Percentiles rank a stretch among this genome's conserved stretches.
These are phyloP conservation scores for Pseudoatta argentina DNA, from an alignment of 1,140 invertebrate genomes.

Conservation along the genomic window DNA sequence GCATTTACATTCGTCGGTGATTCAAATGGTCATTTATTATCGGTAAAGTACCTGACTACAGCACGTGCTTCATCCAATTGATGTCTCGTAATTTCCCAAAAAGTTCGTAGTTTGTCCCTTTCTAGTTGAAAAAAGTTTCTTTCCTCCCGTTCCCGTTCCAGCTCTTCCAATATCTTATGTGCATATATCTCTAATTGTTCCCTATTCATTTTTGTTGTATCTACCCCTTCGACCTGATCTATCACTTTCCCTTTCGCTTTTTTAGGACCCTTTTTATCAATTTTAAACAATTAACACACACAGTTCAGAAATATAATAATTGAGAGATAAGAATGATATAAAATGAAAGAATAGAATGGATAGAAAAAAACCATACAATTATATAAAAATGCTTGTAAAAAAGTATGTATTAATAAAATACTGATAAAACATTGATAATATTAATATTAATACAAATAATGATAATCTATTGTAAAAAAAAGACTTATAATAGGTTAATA, in stretches of 20 bases:
- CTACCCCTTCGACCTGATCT: slow-evolving; percentile 92
- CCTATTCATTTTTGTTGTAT: slow-evolving; percentile 96
- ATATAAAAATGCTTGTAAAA: slow-evolving; percentile 5
- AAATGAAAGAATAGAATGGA: not conserved
- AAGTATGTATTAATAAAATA: slow-evolving; percentile 4
- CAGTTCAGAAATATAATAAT: not conserved
- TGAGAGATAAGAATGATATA: not conserved
- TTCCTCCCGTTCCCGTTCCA: slow-evolving; percentile 97
- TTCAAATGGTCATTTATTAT: slow-evolving; percentile 2
- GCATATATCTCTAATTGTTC: slow-evolving; percentile 97
- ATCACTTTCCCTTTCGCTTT: slow-evolving; percentile 71
- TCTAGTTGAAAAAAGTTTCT: slow-evolving; percentile 98
- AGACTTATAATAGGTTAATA: not conserved
- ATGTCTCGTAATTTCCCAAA: slow-evolving; percentile 96
- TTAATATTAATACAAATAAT: slow-evolving; percentile 12
- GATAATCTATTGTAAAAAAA: not conserved
- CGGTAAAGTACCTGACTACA: slow-evolving; percentile 87
- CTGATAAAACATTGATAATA: not conserved
- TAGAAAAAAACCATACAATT: not conserved
- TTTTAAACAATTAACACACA: slow-evolving; percentile 40
- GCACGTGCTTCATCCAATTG: slow-evolving; percentile 94
- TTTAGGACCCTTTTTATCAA: slow-evolving; percentile 68
- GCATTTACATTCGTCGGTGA: not conserved
- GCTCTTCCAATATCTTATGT: slow-evolving; percentile 94
- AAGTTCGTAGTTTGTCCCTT: slow-evolving; percentile 96